Evolutionary conservation across 2,797 vertebrate genomes (phyloP).

Genomic region (Cuculus canorus): DNA sequence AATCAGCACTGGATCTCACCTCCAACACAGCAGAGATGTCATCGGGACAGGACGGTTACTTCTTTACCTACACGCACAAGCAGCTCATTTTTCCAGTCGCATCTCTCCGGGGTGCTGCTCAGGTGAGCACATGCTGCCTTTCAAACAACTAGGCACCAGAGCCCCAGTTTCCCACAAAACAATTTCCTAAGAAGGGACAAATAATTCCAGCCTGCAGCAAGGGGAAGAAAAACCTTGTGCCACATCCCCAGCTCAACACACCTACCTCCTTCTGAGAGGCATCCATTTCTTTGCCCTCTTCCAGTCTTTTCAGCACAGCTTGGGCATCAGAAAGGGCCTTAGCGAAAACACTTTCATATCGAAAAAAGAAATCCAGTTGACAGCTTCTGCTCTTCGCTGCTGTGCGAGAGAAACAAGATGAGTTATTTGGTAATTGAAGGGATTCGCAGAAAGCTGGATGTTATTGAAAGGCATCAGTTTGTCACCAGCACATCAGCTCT

Average conservation of each 20-base stretch:
- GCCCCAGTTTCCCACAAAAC: neutral
- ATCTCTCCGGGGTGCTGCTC: neutral
- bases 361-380: conserved; percentile 76
- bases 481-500: neutral
- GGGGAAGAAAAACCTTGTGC: neutral
- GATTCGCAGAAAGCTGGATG: conserved; percentile 12
- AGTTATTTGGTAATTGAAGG: conserved; percentile 53
- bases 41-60: neutral
- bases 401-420: conserved; percentile 47
- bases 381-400: conserved; percentile 54
- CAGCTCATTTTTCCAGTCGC: neutral
- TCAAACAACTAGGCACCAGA: neutral
- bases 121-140: neutral
- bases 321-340: conserved; percentile 60
- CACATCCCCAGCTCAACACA: neutral
- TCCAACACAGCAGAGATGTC: neutral
- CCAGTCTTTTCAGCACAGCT: conserved; percentile 65
- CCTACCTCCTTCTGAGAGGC: conserved; percentile 74
- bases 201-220: neutral
- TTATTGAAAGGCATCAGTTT: conserved; percentile 32
- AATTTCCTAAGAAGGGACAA: neutral
- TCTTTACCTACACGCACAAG: accelerated
- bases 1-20: neutral
- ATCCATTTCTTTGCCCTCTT: conserved; percentile 66
- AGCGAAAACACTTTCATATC: conserved; percentile 70